phyloP scores from a whole-genome alignment of 1,140 invertebrate species.

The Ditylenchus dipsaci region DNA sequence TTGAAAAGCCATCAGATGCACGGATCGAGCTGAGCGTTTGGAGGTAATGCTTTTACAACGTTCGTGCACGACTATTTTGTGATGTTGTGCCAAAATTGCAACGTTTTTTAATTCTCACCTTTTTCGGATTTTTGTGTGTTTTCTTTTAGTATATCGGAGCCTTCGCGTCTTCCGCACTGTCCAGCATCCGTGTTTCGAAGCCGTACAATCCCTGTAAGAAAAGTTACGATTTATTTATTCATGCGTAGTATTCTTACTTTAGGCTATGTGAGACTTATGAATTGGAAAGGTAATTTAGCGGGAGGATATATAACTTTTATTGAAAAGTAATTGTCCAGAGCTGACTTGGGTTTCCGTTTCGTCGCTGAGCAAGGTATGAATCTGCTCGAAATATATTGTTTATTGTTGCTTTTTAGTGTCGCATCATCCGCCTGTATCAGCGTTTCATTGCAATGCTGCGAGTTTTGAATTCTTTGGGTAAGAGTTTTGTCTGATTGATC shows the following conservation, averaged over 20 bases:
- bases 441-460: conserved; percentile 67
- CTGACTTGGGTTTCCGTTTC: conserved; percentile 64
- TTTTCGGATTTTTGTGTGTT: too few species aligned
- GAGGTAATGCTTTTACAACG: too few species aligned
- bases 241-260: not conserved
- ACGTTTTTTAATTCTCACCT: too few species aligned
- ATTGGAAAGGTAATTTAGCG: conserved; percentile 69
- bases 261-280: conserved; percentile 60
- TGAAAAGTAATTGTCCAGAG: conserved; percentile 68
- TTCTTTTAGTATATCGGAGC: conserved; percentile 70
- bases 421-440: conserved; percentile 16
- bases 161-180: conserved; percentile 85
- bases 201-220: conserved; percentile 63
- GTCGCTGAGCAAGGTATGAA: conserved; percentile 76
- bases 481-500: too few species aligned
- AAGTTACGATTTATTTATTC: not conserved
- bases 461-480: conserved; percentile 11
- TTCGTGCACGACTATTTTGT: too few species aligned
- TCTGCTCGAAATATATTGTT: not conserved
- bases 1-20: too few species aligned
- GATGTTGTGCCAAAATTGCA: too few species aligned
- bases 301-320: too few species aligned
- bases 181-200: conserved; percentile 72
- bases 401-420: not conserved
- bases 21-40: too few species aligned